These are phyloP conservation scores for Hydrotaea diabolus DNA, from an alignment of 2,888 invertebrate genomes.

Conservation along the genomic window DNA sequence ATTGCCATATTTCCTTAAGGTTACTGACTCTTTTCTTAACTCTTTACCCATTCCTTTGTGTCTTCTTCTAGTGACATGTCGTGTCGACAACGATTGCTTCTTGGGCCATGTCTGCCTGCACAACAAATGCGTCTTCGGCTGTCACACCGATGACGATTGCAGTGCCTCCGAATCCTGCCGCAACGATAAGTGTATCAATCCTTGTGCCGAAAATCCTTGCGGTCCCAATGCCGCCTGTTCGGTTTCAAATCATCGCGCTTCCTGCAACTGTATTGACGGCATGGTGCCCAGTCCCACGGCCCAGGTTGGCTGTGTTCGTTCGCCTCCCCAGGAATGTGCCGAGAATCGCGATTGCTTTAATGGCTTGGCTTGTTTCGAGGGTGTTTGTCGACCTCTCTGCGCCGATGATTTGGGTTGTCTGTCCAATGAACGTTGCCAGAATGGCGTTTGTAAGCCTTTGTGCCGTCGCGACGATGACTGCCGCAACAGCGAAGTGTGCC, in stretches of 20 bases:
- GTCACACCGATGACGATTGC: conserved; percentile 93
- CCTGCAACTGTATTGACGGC: conserved; percentile 89
- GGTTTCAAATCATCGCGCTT: conserved; percentile 89
- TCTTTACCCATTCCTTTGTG: conserved; percentile 23
- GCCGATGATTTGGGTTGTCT: conserved; percentile 88
- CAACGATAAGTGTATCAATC: conserved; percentile 90
- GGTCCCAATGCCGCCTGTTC: conserved; percentile 92
- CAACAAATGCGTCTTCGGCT: conserved; percentile 93
- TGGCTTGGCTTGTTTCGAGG: conserved; percentile 88
- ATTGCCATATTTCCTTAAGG: not conserved
- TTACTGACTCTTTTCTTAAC: conserved; percentile 1
- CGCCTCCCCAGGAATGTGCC: conserved; percentile 88
- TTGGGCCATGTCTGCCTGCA: conserved; percentile 93
- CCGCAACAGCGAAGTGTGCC: conserved; percentile 92
- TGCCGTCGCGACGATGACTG: conserved; percentile 93
- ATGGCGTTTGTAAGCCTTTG: conserved; percentile 91
- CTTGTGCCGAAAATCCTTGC: conserved; percentile 89
- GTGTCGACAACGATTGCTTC: conserved; percentile 95
- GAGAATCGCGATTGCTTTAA: conserved; percentile 88
- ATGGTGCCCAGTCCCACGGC: conserved; percentile 94
- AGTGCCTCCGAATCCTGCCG: conserved; percentile 91
- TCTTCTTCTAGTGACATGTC: conserved; percentile 86
- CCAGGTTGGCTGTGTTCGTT: conserved; percentile 92
- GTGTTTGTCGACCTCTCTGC: conserved; percentile 89
- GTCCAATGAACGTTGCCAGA: conserved; percentile 86